Evolutionary conservation across 1,140 invertebrate species (phyloP), one percentile per base, ranked within the genome.

Genomic region (Potamilus streckersoni): DNA sequence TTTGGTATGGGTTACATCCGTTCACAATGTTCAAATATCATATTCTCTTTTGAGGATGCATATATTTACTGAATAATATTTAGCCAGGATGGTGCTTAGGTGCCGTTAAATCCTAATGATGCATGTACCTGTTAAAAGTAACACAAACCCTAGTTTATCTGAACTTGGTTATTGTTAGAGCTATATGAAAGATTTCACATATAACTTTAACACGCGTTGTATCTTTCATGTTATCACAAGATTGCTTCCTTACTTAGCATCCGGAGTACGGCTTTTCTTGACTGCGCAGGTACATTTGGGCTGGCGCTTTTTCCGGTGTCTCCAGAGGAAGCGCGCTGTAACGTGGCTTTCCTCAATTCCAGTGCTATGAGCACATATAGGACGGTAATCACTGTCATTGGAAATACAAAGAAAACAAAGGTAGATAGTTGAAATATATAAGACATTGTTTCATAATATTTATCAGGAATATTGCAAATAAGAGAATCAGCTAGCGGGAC

Each of bases 361-460:
- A 89, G n/a, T 13, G 81, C 90, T 38, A 90, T 90, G 65, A 83
- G 69, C 15, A 85, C 73, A 69, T 90, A 90, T 20, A 90, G 68
- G 16, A 88, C 82, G 23, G 77, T 79, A 55, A 90, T 88, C 31
- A 90, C 66, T 16, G 80, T 83, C 84, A 90, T 85, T 14, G 89
- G 89, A 17, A 86, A 69, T 19, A 89, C 68, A 73, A 90, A 90
- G 79, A 90, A 90, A 31, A 88, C 63, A 65, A 89, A 80, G 5
- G 85, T 81, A 2, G 88, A 86, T 64, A 83, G 67, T 55, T 81
- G 80, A 69, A 81, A 81, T 49, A 77, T 60, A 23, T 72, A 76
- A 6, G 71, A 60, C 57, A 80, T 77, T 57, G 68, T 79, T 5
- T 76, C 38, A 12, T 79, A 67, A 13, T 75, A 76, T 71, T 76